Percentiles rank a stretch among this genome's conserved stretches.
Conservation (phyloP, 2,113 vertebrate genomes). For the Oxygymnocypris stewartii region DNA sequence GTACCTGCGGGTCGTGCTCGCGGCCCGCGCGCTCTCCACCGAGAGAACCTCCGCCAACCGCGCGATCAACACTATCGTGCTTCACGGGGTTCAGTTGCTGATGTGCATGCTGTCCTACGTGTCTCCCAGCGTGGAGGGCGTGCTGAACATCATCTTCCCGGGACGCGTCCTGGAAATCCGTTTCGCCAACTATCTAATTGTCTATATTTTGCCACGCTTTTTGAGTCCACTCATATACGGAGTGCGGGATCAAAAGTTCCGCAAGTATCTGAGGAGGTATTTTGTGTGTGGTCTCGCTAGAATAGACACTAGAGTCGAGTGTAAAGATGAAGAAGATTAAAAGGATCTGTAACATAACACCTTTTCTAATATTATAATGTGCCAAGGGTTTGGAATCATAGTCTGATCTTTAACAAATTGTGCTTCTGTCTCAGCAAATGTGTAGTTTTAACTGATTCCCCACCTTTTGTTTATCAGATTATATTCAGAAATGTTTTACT, state of each 20-base stretch:
- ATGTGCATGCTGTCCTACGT: constrained; percentile 77
- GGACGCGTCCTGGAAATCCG: constrained; percentile 63
- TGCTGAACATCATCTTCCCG: constrained; percentile 64
- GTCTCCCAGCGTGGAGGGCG: constrained; percentile 67
- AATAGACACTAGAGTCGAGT: constrained; percentile 4
- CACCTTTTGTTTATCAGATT: not conserved
- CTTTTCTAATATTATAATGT: not conserved
- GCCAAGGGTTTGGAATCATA: not conserved
- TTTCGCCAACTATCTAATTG: constrained; percentile 69
- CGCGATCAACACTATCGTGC: constrained; percentile 73
- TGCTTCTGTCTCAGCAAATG: not conserved
- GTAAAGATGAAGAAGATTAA: not conserved
- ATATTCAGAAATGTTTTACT: not conserved
- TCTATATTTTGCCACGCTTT: constrained; percentile 74
- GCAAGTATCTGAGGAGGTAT: constrained; percentile 63
- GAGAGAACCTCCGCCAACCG: constrained; percentile 60
- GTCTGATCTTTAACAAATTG: not conserved
- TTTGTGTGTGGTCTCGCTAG: constrained; percentile 47
- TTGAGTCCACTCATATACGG: constrained; percentile 75
- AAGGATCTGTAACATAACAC: too few relatives aligned
- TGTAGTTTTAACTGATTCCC: not conserved
- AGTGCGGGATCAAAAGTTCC: constrained; percentile 68
- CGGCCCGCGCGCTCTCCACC: constrained; percentile 61
- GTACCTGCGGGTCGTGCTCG: constrained; percentile 69
- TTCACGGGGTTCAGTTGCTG: constrained; percentile 73